Conservation (phyloP, 2,888 invertebrate genomes). For the Noctua comes region DNA sequence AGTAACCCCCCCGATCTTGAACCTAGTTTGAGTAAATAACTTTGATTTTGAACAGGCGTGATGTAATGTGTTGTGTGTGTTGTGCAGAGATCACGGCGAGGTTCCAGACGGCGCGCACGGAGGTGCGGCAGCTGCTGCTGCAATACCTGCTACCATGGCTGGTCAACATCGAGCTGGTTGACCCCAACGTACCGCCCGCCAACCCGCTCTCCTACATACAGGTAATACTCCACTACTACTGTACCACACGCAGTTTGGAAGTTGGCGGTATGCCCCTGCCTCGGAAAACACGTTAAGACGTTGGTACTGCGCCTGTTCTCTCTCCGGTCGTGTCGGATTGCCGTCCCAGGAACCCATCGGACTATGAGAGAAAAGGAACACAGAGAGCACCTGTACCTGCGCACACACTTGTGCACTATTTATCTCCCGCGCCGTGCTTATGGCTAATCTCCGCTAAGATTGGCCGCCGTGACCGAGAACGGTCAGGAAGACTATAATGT, state of each 20-base stretch:
- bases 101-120: conserved; percentile 98
- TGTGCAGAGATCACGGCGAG: conserved; percentile 97
- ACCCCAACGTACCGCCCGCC: conserved; percentile 98
- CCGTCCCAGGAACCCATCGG: no score
- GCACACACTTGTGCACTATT: no score
- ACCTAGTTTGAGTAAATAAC: neutral
- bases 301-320: no score
- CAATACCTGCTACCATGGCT: conserved; percentile 99
- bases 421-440: no score
- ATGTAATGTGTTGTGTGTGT: neutral
- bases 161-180: conserved; percentile 99
- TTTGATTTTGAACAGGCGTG: neutral
- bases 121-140: conserved; percentile 97
- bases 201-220: conserved; percentile 96
- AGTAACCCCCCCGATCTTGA: neutral
- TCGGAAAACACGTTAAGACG: no score
- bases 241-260: neutral
- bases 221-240: conserved; percentile 84
- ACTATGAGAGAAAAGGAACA: no score
- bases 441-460: no score
- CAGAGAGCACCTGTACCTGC: no score
- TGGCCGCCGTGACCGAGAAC: no score
- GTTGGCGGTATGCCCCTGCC: no score
- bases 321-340: no score
- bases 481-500: no score